Conservation (phyloP, 2,888 invertebrate genomes). For the Drosophila lutescens region DNA sequence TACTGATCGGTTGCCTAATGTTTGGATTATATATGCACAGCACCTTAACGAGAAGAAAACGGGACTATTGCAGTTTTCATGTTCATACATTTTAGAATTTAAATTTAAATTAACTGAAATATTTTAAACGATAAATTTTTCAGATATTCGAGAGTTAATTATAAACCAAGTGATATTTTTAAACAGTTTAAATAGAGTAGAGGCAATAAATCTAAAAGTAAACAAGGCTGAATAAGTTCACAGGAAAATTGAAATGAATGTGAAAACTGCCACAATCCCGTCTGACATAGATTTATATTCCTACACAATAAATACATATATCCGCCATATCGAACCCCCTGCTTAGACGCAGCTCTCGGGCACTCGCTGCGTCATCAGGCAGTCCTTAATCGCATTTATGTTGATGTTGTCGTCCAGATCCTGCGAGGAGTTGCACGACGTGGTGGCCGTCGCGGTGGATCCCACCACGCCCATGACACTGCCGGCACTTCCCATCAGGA, state of each 20-base stretch:
- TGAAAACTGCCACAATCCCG: conserved; percentile 2
- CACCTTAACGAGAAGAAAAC: conserved; percentile 51
- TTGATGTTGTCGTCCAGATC: conserved; percentile 87
- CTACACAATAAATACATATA: conserved; percentile 25
- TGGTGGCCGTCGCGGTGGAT: conserved; percentile 72
- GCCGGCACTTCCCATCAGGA: conserved; percentile 73
- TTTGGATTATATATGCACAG: conserved; percentile 53
- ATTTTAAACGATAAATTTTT: background rate
- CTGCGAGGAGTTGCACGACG: conserved; percentile 82
- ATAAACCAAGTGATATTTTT: background rate
- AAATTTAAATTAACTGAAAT: background rate
- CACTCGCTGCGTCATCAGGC: conserved; percentile 93
- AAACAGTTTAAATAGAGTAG: background rate
- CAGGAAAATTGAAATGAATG: background rate
- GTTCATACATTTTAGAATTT: too few relatives aligned
- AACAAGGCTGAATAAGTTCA: too few relatives aligned
- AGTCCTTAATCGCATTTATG: conserved; percentile 94
- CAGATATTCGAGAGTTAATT: background rate
- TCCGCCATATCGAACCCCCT: background rate
- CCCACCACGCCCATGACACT: conserved; percentile 66
- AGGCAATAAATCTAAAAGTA: background rate
- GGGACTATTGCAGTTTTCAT: conserved; percentile 12
- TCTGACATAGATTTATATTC: conserved; percentile 21
- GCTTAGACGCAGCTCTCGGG: conserved; percentile 94
- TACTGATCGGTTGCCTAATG: conserved; percentile 5